phyloP scores from a whole-genome alignment of 2,888 invertebrate genomes.

The Pterostichus niger region DNA sequence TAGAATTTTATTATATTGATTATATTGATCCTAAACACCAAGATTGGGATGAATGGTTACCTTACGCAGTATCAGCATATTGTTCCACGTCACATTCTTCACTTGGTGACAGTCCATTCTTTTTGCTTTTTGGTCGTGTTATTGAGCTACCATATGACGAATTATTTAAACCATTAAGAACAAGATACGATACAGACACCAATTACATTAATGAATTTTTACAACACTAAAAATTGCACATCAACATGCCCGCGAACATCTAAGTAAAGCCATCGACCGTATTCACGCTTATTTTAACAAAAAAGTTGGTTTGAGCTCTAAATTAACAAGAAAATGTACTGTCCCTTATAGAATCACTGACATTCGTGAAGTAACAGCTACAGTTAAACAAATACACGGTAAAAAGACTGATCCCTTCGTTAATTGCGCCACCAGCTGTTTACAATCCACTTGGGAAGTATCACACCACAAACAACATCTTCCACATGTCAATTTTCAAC shows the following conservation, averaged over 20 bases:
- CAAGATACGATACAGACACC: constrained; percentile 36
- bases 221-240: constrained; percentile 41
- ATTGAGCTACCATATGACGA: constrained; percentile 51
- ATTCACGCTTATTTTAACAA: constrained; percentile 43
- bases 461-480: not conserved
- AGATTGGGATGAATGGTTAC: constrained; percentile 55
- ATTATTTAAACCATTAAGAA: constrained; percentile 26
- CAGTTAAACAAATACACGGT: not conserved
- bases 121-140: constrained; percentile 22
- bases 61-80: constrained; percentile 52
- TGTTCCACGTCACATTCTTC: constrained; percentile 22
- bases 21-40: constrained; percentile 39
- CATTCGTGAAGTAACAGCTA: not conserved
- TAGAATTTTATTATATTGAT: constrained; percentile 42
- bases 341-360: constrained; percentile 32
- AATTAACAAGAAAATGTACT: constrained; percentile 40
- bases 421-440: not conserved
- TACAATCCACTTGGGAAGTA: not conserved
- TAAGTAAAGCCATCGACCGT: not conserved
- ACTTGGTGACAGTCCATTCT: constrained; percentile 30
- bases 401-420: not conserved
- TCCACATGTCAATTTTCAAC: not conserved
- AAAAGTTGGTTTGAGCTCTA: constrained; percentile 28
- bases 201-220: constrained; percentile 47
- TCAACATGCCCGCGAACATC: constrained; percentile 4